Evolutionary conservation across 2,113 vertebrate genomes (phyloP), one percentile per base, ranked within the genome.

Genomic region (Plotosus lineatus): DNA sequence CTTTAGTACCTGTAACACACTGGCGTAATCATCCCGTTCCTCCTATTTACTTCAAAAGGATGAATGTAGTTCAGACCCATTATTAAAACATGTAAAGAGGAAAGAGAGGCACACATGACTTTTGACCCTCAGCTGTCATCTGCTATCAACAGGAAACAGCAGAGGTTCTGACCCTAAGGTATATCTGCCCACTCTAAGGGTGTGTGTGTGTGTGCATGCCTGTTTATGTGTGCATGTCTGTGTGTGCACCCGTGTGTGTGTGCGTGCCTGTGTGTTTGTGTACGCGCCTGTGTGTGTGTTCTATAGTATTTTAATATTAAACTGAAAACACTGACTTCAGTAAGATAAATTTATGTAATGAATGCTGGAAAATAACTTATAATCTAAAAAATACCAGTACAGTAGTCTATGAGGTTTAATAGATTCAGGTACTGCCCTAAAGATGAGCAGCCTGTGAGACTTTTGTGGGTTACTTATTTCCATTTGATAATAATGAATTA

Each of bases 141-240:
- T 79, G 78, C 84, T 85, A 80, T 82, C 77, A 82, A 77, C 84
- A 85, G 84, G 77, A 85, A 85, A 82, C 72, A 53, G 63, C 63
- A 69, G 74, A 82, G 81, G 77, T 72, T 75, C 44, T 73, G 72
- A 31, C 84, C 77, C 38, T 38, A 77, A 82, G 75, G 58, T 74
- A 63, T 23, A 12, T 61, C 80, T 85, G 77, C 79, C 80, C 65
- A 36, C 80, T 82, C 36, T 69, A 26, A 14, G 60, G 61, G 33
- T 71, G 66, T 71, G 60, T 68, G 48, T 80, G 69, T 46, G 36
- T 76, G 58, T 75, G n/a, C 15, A 50, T 68, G 31, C 56, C 50
- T 58, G 40, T 28, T 48, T 60, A n/a, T 46, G 65, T 68, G 19
- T n/a, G 60, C 51, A n/a, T 60, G 65, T 68, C 31, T 31, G 58